Percentiles rank a stretch among this genome's conserved stretches.
phyloP scores from a whole-genome alignment of 1,140 invertebrate species.

The Leucophenga varia region DNA sequence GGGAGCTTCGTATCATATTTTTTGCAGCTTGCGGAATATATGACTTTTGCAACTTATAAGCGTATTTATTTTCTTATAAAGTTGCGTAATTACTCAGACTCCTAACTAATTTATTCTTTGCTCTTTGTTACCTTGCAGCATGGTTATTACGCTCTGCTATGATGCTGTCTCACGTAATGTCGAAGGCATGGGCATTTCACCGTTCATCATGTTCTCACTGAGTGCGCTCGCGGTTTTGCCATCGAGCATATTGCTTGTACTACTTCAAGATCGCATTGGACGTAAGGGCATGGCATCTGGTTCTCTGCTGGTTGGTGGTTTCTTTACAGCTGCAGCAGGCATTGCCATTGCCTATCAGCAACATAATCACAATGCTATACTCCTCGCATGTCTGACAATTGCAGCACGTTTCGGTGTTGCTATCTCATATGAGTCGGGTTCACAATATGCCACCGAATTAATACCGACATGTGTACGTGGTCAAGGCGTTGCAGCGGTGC shows the following conservation, averaged over 20 bases:
- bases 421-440: slow-evolving; percentile 65
- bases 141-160: slow-evolving; percentile 65
- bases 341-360: slow-evolving; percentile 52
- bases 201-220: slow-evolving; percentile 63
- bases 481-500: slow-evolving; percentile 62
- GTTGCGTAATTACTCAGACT: neutral
- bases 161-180: slow-evolving; percentile 67
- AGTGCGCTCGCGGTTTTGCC: slow-evolving; percentile 63
- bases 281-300: slow-evolving; percentile 62
- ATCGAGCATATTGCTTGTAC: slow-evolving; percentile 61
- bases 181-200: slow-evolving; percentile 61
- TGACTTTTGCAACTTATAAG: neutral
- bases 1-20: no score
- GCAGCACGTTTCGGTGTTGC: slow-evolving; percentile 66
- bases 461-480: slow-evolving; percentile 69
- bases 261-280: slow-evolving; percentile 62
- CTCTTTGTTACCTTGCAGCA: slow-evolving; percentile 47
- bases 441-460: slow-evolving; percentile 69
- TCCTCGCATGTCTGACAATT: slow-evolving; percentile 60
- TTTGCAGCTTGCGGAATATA: no score
- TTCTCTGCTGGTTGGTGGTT: slow-evolving; percentile 60
- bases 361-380: slow-evolving; percentile 49
- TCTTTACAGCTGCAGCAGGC: slow-evolving; percentile 58
- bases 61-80: neutral
- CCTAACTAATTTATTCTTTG: neutral